Evolutionary conservation across 2,888 invertebrate genomes (phyloP).

Genomic region (Nysson spinosus): DNA sequence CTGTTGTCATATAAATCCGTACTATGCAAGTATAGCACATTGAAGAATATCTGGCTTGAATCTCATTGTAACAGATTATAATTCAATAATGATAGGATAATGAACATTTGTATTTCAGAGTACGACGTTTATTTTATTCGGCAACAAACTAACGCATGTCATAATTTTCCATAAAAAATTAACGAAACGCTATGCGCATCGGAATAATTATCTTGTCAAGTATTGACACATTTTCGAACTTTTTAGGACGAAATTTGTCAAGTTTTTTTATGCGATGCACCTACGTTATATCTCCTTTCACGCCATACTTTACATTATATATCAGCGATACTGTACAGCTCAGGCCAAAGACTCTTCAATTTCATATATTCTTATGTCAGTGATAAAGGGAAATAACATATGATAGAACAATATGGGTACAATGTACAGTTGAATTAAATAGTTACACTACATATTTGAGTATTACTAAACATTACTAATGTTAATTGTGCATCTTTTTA

Average conservation of each 20-base stretch:
- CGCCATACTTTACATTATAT: slow-evolving; percentile 26
- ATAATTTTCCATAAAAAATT: slow-evolving; percentile 27
- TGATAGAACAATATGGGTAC: slow-evolving; percentile 50
- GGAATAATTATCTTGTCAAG: slow-evolving; percentile 28
- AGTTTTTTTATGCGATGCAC: slow-evolving; percentile 37
- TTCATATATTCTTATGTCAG: slow-evolving; percentile 42
- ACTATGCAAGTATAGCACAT: slow-evolving; percentile 53
- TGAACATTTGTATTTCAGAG: slow-evolving; percentile 40
- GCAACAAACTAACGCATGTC: slow-evolving; percentile 38
- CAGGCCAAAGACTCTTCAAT: slow-evolving; percentile 50
- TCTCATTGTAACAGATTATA: slow-evolving; percentile 26
- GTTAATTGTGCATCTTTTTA: slow-evolving; percentile 52
- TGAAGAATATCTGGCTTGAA: slow-evolving; percentile 56
- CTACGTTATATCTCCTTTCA: slow-evolving; percentile 20
- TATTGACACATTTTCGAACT: slow-evolving; percentile 22
- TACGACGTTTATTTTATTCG: slow-evolving; percentile 35
- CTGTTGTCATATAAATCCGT: slow-evolving; percentile 44
- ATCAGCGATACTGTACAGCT: slow-evolving; percentile 44
- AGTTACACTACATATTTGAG: slow-evolving; percentile 53
- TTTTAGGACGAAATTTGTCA: slow-evolving; percentile 12
- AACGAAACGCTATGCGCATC: slow-evolving; percentile 28
- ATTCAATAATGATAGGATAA: slow-evolving; percentile 45
- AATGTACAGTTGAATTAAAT: slow-evolving; percentile 60
- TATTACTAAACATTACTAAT: slow-evolving; percentile 58
- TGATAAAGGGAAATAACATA: slow-evolving; percentile 53